These are phyloP conservation scores for Phyllostomus discolor DNA, from an alignment of 2,113 vertebrate species.

Conservation along the genomic window DNA sequence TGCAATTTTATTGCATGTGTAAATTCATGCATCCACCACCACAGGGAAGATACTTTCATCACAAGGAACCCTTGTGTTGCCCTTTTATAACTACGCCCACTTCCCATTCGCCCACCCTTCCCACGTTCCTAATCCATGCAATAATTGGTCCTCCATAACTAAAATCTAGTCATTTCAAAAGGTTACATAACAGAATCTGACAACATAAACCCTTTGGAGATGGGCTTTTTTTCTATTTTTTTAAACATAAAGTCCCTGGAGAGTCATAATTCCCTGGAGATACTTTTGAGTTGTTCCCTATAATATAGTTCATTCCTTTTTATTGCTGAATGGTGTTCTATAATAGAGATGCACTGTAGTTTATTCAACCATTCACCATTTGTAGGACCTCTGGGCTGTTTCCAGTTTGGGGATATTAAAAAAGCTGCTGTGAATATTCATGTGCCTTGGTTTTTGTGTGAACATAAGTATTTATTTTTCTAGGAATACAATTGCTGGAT, in stretches of 20 bases:
- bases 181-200: neutral
- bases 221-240: neutral
- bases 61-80: neutral
- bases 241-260: neutral
- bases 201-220: neutral
- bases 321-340: neutral
- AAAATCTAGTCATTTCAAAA: conserved; percentile 18
- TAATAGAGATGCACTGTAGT: neutral
- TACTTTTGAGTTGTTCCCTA: neutral
- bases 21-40: neutral
- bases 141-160: neutral
- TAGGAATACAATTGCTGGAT: neutral
- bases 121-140: neutral
- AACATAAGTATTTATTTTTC: neutral
- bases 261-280: neutral
- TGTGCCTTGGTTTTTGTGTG: neutral
- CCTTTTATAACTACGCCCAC: neutral
- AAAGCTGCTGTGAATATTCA: neutral
- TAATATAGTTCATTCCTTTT: neutral
- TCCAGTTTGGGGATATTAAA: neutral
- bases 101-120: neutral
- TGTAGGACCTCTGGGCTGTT: neutral
- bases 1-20: neutral
- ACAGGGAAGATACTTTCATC: neutral
- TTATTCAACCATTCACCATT: neutral